Conservation (phyloP, 2,113 vertebrate genomes). For the Dicrurus megarhynchus region DNA sequence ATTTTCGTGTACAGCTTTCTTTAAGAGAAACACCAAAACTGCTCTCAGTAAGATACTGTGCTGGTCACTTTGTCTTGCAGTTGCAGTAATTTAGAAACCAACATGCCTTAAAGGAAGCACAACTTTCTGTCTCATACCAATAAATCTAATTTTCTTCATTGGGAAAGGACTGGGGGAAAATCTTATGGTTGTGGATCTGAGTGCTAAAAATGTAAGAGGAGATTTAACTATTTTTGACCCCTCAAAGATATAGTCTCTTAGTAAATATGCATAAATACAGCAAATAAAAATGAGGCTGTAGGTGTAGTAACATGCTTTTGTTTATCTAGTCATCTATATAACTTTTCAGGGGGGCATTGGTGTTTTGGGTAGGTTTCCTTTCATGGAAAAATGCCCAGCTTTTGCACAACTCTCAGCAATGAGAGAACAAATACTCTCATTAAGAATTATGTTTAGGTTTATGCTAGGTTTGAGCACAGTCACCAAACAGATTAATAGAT, state of each 20-base stretch:
- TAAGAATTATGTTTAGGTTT: neutral
- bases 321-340: neutral
- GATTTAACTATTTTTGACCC: neutral
- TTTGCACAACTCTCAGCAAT: neutral
- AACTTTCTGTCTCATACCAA: neutral
- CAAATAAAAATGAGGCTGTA: neutral
- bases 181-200: neutral
- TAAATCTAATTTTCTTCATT: neutral
- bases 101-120: neutral
- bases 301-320: neutral
- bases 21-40: neutral
- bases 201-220: neutral
- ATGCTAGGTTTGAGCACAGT: neutral
- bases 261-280: neutral
- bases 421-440: neutral
- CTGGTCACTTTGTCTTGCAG: neutral
- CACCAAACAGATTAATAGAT: neutral
- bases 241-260: neutral
- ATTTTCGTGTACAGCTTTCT: neutral
- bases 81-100: neutral
- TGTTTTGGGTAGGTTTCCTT: neutral
- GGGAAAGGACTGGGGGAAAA: neutral
- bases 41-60: neutral
- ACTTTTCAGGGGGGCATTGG: neutral
- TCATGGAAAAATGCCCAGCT: neutral